A percentile compares a stretch with the other conserved stretches of the same genome.
Evolutionary conservation across 2,888 invertebrate genomes (phyloP).

Genomic region (Rhopalosiphum nymphaeae): DNA sequence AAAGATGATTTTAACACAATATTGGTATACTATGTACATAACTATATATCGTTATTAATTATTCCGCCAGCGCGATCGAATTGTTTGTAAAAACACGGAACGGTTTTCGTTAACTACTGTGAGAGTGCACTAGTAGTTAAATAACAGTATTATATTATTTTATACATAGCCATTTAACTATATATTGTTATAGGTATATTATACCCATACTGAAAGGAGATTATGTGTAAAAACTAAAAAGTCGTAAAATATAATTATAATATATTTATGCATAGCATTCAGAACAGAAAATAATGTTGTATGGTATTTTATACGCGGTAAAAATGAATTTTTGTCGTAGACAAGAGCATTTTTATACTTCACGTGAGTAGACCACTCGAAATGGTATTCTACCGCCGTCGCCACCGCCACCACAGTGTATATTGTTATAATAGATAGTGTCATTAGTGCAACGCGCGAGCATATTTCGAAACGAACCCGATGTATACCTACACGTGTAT

Average conservation of each 20-base stretch:
- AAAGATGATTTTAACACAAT: not conserved
- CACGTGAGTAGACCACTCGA: not conserved
- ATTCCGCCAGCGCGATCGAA: not conserved
- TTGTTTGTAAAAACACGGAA: not conserved
- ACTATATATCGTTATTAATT: not conserved
- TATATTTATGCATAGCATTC: not conserved
- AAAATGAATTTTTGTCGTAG: not conserved
- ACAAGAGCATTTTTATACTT: not conserved
- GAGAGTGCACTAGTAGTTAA: not conserved
- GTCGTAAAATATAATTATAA: not conserved
- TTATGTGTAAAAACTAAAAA: not conserved
- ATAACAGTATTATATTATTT: not conserved
- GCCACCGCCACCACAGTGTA: not conserved
- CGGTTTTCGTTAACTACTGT: not conserved
- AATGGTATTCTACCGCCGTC: not conserved
- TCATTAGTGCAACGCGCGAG: constrained; percentile 35
- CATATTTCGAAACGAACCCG: constrained; percentile 5
- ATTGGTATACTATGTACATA: not conserved
- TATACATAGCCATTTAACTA: not conserved
- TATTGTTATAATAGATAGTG: not conserved
- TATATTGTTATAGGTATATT: not conserved
- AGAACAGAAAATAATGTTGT: not conserved
- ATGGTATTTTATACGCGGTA: not conserved
- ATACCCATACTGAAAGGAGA: not conserved
- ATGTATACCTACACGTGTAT: not conserved